These are phyloP conservation scores for Turritopsis rubra DNA, from an alignment of 30 jellyfish, hydroid and myxozoan genomes.

Conservation along the genomic window DNA sequence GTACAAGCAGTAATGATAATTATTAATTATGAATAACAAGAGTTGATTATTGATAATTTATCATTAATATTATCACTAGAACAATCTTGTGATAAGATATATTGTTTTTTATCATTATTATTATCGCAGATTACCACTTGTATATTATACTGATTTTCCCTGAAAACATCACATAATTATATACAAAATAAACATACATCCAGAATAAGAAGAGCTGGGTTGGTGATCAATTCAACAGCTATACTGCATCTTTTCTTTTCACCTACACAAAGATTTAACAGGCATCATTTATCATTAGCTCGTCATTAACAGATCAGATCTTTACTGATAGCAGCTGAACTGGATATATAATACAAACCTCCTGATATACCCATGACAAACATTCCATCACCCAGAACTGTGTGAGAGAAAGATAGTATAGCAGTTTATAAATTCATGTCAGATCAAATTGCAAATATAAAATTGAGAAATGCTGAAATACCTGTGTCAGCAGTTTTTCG, in stretches of 20 bases:
- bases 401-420: neutral
- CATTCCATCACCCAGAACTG: slow-evolving; percentile 65
- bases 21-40: too few relatives aligned
- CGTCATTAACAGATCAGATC: neutral
- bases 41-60: too few relatives aligned
- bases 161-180: too few relatives aligned
- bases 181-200: slow-evolving; percentile 37
- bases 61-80: too few relatives aligned
- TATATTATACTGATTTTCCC: too few relatives aligned
- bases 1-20: too few relatives aligned
- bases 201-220: slow-evolving; percentile 47
- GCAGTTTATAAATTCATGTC: neutral
- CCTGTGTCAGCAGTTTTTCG: slow-evolving; percentile 49
- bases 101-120: too few relatives aligned
- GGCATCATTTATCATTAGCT: too few relatives aligned
- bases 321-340: neutral
- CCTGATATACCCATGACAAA: slow-evolving; percentile 56
- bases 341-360: slow-evolving; percentile 20
- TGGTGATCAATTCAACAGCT: slow-evolving; percentile 56
- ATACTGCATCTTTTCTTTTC: slow-evolving; percentile 59
- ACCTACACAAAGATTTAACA: slow-evolving; percentile 23
- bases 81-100: too few relatives aligned
- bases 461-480: neutral
- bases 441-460: neutral
- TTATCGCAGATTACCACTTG: too few relatives aligned